Evolutionary conservation across 2,888 invertebrate species (phyloP), one percentile per base, ranked within the genome.

Genomic region (Encarsia formosa): DNA sequence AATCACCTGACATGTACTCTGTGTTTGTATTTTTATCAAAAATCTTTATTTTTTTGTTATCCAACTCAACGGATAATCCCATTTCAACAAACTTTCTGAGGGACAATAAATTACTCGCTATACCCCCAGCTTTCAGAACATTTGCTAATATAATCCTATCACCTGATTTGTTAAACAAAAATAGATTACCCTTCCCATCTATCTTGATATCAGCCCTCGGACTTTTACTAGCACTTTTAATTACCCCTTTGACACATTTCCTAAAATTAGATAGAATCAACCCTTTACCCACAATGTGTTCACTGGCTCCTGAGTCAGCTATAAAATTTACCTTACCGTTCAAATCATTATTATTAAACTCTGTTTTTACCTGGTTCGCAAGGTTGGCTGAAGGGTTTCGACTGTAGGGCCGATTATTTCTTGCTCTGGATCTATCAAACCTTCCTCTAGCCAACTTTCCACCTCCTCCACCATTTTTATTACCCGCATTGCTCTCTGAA

Each of bases 201-300:
- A 47, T 47, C n/a, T 16, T 13, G 3, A 39, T 46, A 13, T 46
- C 29, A 15, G 46, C 46, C 1, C 19, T 26, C 20, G 18, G 16
- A 18, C 38, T 29, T 18, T 38, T 46, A 29, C 38, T 46, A n/a
- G 38, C 46, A 19, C 37, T 19, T 46, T n/a, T 46, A 19, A 38
- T 46, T 2, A 38, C 9, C 20, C 15, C 38, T 20, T 18, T 23
- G 6, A 11, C 6, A 15, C 38, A 46, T 29, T 38, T 46, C 26
- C 11, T 16, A 26, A 46, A 46, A 15, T 38, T 34, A 9, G 8
- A 5, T n/a, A 47, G 16, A 1, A 39, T 31, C 4, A 39, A 18
- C 5, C 22, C 26, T 22, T 29, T 47, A n/a, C n/a, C n/a, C n/a
- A n/a, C n/a, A n/a, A n/a, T n/a, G n/a, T n/a, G n/a, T n/a, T n/a